Evolutionary conservation across 2,113 vertebrate genomes (phyloP).

Genomic region (Brachirus orientalis): DNA sequence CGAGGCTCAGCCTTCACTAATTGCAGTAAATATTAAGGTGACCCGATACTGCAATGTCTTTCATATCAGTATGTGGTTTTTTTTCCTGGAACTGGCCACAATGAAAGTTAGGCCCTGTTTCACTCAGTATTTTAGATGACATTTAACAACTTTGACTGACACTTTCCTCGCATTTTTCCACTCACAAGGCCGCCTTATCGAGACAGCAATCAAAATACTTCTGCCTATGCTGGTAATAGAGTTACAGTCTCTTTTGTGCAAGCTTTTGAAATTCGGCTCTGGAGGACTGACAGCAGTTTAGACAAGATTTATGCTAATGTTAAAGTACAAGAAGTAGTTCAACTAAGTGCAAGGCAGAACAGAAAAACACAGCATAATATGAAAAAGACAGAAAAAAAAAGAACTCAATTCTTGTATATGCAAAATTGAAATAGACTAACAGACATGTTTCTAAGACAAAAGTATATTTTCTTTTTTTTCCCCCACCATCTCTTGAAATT

Average conservation of each 20-base stretch:
- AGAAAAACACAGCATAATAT: slow-evolving; percentile 1
- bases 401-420: too few species aligned
- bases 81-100: slow-evolving; percentile 73
- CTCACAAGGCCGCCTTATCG: slow-evolving; percentile 50
- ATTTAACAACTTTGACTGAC: slow-evolving; percentile 77
- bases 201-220: slow-evolving; percentile 62
- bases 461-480: background rate
- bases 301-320: slow-evolving; percentile 42
- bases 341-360: slow-evolving; percentile 15
- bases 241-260: slow-evolving; percentile 49
- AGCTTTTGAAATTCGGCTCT: slow-evolving; percentile 67
- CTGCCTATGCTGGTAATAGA: slow-evolving; percentile 55
- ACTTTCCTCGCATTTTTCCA: slow-evolving; percentile 57
- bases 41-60: slow-evolving; percentile 62
- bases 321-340: slow-evolving; percentile 33
- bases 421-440: too few species aligned
- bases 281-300: slow-evolving; percentile 69
- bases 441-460: slow-evolving; percentile 8
- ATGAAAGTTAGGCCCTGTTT: slow-evolving; percentile 47
- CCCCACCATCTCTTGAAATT: slow-evolving; percentile 7
- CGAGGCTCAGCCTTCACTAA: slow-evolving; percentile 68
- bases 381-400: background rate
- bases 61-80: slow-evolving; percentile 49
- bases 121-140: slow-evolving; percentile 56
- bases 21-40: slow-evolving; percentile 68